Evolutionary conservation across 2,113 vertebrate genomes (phyloP).

Genomic region (Anhinga anhinga): DNA sequence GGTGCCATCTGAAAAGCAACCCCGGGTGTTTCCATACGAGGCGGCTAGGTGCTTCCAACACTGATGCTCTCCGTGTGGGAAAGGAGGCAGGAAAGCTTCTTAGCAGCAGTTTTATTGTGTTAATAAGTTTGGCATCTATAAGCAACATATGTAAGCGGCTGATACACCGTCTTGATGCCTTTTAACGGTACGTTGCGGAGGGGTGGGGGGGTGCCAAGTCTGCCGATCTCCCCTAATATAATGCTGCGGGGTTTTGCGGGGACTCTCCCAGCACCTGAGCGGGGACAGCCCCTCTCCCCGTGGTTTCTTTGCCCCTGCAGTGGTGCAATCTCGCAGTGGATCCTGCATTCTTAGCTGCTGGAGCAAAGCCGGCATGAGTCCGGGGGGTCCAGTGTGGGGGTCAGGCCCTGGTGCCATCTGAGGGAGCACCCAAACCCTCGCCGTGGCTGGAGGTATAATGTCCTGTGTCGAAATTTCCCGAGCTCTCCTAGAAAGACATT

Average conservation of each 20-base stretch:
- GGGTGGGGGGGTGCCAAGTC: background rate
- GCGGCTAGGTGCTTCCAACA: background rate
- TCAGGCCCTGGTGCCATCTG: fast-evolving
- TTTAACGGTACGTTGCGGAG: background rate
- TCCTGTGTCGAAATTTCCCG: background rate
- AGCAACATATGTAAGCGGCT: background rate
- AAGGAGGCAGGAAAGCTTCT: background rate
- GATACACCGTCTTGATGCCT: background rate
- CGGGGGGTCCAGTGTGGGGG: fast-evolving
- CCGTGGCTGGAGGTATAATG: background rate
- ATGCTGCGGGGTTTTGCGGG: fast-evolving
- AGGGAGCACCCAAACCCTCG: background rate
- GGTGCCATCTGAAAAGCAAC: background rate
- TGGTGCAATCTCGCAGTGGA: background rate
- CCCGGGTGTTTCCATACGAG: background rate
- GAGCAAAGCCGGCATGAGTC: background rate
- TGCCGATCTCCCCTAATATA: background rate
- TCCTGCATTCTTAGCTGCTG: background rate
- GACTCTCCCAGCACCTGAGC: fast-evolving
- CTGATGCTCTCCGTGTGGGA: background rate
- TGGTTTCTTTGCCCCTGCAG: fast-evolving
- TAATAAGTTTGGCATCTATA: background rate
- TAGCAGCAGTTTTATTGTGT: background rate
- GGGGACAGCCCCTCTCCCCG: fast-evolving
- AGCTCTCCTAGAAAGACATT: fast-evolving